Evolutionary conservation across 2,888 invertebrate species (phyloP), one percentile per base, ranked within the genome.

Genomic region (Bedellia somnulentella): DNA sequence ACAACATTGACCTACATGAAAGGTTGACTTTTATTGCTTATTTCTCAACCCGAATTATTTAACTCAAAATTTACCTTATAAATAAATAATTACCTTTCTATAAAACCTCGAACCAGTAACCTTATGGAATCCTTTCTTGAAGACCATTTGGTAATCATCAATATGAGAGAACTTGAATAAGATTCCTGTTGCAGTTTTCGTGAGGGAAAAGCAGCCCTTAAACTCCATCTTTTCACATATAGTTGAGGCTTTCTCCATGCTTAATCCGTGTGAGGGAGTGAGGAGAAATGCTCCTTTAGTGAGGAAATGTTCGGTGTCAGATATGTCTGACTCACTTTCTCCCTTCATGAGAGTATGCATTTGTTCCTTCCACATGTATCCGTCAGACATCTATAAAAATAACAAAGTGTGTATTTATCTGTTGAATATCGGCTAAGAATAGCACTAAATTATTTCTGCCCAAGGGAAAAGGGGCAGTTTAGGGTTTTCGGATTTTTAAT

Each of bases 211-310:
- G 49, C 89, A 87, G 31, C 89, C 89, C 47, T 87, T 85, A 68
- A 91, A 89, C 68, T 86, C 89, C 83, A 91, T 87, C 61, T 90
- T 90, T 78, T 91, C 91, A 70, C 89, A 89, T 50, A 91, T 89
- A 45, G 86, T 78, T 24, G 89, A 87, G 2, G 90, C 90, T 42
- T 89, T 88, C 66, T 91, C 90, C 81, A 91, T 83, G 53, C 86
- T 88, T 45, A 91, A 78, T 52, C 91, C 90, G 66, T 89, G 88
- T 30, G 89, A 89, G 24, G 91, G 91, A 26, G 91, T 91, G 45
- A 91, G 77, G 29, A 91, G 81, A 60, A 91, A 91, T 23, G 90
- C 90, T 61, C 85, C 86, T 64, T 87, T 87, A 27, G 88, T 86
- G 44, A 90, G 78, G 60, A 90, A 90, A 54, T 88, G 83, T 37